Percentiles rank a stretch among this genome's conserved stretches.
These are phyloP conservation scores for Aspidoscelis tigris DNA, from an alignment of 2,113 vertebrate species.

Conservation along the genomic window DNA sequence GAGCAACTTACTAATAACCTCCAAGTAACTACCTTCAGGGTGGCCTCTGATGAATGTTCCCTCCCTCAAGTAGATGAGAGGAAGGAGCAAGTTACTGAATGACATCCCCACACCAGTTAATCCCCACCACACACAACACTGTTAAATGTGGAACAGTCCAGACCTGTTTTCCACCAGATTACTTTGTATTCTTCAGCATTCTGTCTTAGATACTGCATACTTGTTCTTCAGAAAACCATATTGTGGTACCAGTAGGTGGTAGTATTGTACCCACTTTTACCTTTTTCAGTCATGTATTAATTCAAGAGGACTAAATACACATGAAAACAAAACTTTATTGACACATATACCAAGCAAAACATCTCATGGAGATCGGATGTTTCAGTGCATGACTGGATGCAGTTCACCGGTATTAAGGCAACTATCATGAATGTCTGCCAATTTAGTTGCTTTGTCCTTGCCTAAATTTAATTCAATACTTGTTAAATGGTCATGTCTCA, in stretches of 20 bases:
- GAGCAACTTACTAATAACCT: no score
- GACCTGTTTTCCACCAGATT: no score
- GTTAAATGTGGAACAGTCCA: no score
- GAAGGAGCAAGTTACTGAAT: no score
- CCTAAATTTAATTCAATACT: not conserved
- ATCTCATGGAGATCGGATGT: not conserved
- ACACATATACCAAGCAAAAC: not conserved
- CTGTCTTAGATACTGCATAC: not conserved
- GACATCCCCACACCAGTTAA: no score
- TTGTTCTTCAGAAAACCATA: not conserved
- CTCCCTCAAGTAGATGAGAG: no score
- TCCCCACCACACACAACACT: no score
- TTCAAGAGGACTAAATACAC: not conserved
- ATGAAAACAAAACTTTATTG: not conserved
- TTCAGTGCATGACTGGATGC: not conserved
- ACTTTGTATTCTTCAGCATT: not conserved
- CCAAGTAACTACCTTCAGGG: no score
- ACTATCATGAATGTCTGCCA: not conserved
- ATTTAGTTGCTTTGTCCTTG: not conserved
- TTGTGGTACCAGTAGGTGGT: slow-evolving; percentile 19
- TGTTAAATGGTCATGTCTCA: slow-evolving; percentile 1
- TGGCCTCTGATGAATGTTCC: no score
- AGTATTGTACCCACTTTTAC: slow-evolving; percentile 6
- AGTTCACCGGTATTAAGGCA: not conserved
- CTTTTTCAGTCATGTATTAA: not conserved